phyloP scores from a whole-genome alignment of 2,888 invertebrate genomes.

The Polydrusus cervinus region DNA sequence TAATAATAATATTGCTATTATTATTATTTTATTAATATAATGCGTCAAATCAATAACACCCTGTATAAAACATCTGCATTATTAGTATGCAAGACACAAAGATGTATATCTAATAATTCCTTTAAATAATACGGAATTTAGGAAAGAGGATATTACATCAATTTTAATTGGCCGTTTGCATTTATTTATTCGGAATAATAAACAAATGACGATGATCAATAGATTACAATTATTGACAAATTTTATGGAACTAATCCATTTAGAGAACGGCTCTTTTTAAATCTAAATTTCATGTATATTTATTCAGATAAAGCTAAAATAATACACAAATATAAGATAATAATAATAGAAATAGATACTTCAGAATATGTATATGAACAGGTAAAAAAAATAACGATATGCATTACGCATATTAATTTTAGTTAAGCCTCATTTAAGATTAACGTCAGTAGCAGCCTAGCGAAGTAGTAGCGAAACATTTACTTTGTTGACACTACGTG shows the following conservation, averaged over 20 bases:
- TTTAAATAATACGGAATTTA: background rate
- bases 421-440: too few species aligned
- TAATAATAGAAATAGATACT: background rate
- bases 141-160: conserved; percentile 3
- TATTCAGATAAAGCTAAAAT: background rate
- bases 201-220: background rate
- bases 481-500: too few species aligned
- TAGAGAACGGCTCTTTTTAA: background rate
- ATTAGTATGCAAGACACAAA: too few species aligned
- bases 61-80: too few species aligned
- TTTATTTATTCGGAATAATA: background rate
- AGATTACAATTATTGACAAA: conserved; percentile 7
- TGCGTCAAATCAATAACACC: too few species aligned
- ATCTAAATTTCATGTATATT: background rate
- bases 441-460: too few species aligned
- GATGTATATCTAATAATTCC: background rate
- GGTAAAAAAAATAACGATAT: too few species aligned
- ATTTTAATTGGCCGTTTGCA: conserved; percentile 2
- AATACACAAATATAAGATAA: background rate
- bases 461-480: too few species aligned
- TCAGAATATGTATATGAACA: too few species aligned
- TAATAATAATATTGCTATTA: too few species aligned
- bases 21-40: too few species aligned
- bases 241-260: conserved; percentile 9
- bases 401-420: too few species aligned